Evolutionary conservation across 2,797 vertebrate species (phyloP), one percentile per base, ranked within the genome.

Genomic region (Rachycentron canadum): DNA sequence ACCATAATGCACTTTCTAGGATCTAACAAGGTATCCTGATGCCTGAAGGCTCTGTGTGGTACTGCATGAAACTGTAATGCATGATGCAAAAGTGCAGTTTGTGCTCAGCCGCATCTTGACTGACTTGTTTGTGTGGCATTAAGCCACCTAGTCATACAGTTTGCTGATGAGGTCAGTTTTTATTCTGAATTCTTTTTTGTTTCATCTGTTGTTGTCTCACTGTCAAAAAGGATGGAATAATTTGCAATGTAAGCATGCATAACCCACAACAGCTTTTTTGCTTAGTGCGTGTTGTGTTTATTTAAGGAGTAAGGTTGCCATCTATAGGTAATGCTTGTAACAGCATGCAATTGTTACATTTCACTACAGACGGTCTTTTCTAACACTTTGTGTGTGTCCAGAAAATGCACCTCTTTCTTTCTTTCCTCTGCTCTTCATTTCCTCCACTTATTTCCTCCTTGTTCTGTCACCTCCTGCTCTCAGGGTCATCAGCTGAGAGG

Each of bases 1-100:
- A 99, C 98, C 93, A 99, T 99, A 94, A 97, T 99, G 96, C 98
- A 99, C 95, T 97, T 99, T 96, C 96, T 99, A 96, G 97, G 98
- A 96, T 96, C 97, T 92, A 97, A 97, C 88, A 99, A 99, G 97
- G 97, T 99, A 98, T 95, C 94, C 83, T 49, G 92, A 89, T 72
- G 59, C 43, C 41, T 32, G 4, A 74, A 69, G 84, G 81, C 61
- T 92, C 45, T 89, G 78, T 94, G 91, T 94, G 73, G 92, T 93
- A 96, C 95, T 91, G 92, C 90, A 96, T 97, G 94, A 82, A 63
- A 84, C 79, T 30, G 28, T 65, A 83, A 74, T 87, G 95, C 94
- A 95, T 94, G 94, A 86, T 66, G 65, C 85, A 83, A 49, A 81
- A 73, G 55, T 78, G 64, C 64, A 63, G 60, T 81, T 75, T 86